phyloP scores from a whole-genome alignment of 2,797 vertebrate species.

The Pipistrellus pygmaeus region DNA sequence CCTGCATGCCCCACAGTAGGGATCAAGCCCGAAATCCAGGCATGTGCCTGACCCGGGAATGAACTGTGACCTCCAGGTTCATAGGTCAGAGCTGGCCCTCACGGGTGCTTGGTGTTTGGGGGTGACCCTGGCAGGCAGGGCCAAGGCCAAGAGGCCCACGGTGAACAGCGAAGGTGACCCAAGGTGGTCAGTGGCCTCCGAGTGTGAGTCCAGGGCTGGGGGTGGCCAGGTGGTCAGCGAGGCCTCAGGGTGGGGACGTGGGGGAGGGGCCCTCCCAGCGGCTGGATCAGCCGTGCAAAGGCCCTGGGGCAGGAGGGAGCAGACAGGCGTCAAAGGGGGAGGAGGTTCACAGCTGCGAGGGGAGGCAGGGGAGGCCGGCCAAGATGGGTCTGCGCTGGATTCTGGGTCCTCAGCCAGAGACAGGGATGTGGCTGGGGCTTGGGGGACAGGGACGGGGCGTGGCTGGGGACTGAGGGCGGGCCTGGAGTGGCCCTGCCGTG shows the following conservation, averaged over 20 bases:
- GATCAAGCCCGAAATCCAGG: too few relatives aligned
- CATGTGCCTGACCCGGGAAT: too few relatives aligned
- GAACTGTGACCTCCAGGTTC: too few relatives aligned
- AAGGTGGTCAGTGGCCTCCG: rapidly evolving
- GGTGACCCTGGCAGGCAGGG: rapidly evolving
- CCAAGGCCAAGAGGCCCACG: neutral
- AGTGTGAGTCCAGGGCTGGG: neutral
- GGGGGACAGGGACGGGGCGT: neutral
- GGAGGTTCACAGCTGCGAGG: neutral
- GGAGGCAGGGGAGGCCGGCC: neutral
- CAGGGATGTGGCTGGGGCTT: neutral
- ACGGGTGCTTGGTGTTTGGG: too few relatives aligned
- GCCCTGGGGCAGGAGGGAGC: neutral
- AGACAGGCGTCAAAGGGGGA: rapidly evolving
- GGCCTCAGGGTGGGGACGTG: too few relatives aligned
- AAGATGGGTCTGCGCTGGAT: neutral
- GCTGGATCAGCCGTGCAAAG: neutral
- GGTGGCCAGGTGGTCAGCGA: rapidly evolving
- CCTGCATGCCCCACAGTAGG: too few relatives aligned
- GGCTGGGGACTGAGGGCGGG: neutral
- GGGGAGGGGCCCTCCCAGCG: neutral
- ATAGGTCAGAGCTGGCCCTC: too few relatives aligned
- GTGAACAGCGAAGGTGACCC: too few relatives aligned
- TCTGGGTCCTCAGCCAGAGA: neutral
- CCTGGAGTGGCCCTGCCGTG: too few relatives aligned